Conservation (phyloP, 2,797 vertebrate species). For the Sebastes hubbsi region DNA sequence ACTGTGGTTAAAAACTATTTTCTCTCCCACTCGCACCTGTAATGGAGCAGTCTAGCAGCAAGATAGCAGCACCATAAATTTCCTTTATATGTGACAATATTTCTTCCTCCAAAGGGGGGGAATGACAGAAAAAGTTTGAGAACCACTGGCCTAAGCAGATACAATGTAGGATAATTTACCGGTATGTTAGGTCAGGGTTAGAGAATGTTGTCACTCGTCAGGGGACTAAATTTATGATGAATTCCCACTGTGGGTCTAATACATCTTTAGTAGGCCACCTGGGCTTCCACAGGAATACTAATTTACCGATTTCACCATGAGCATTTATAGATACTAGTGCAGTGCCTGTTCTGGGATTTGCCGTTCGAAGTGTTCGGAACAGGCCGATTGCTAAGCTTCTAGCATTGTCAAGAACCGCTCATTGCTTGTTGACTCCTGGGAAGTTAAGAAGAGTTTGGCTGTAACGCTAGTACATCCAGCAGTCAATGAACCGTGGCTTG, state of each 20-base stretch:
- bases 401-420: too few relatives aligned
- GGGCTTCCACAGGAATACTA: neutral
- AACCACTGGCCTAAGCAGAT: neutral
- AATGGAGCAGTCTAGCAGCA: too few relatives aligned
- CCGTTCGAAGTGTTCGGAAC: too few relatives aligned
- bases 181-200: neutral
- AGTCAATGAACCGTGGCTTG: neutral
- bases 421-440: neutral
- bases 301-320: too few relatives aligned
- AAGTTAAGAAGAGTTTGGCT: neutral
- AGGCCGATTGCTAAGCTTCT: too few relatives aligned
- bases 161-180: neutral
- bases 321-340: neutral
- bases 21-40: too few relatives aligned
- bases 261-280: neutral
- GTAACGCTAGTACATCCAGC: neutral
- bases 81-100: too few relatives aligned
- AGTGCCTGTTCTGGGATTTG: too few relatives aligned
- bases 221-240: neutral
- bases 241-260: neutral
- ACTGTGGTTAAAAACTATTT: too few relatives aligned
- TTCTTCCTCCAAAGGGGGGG: too few relatives aligned
- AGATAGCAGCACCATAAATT: too few relatives aligned
- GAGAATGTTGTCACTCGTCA: neutral
- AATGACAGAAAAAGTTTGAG: too few relatives aligned